These are phyloP conservation scores for Takifugu ocellatus DNA, from an alignment of 2,797 vertebrate species.

Conservation along the genomic window DNA sequence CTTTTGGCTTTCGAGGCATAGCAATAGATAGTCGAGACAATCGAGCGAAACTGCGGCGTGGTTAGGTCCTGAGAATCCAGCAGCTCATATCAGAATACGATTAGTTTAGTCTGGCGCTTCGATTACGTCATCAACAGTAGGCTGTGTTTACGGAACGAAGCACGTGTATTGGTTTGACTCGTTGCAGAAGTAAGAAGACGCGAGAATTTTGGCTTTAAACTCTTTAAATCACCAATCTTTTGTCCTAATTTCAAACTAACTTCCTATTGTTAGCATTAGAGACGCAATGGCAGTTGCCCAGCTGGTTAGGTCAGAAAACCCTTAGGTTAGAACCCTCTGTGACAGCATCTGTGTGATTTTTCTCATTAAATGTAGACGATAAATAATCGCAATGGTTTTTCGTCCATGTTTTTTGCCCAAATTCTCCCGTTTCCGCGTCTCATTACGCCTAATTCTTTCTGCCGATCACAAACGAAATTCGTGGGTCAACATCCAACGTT, in stretches of 20 bases:
- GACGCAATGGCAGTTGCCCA: neutral
- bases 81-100: slow-evolving; percentile 28
- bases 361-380: neutral
- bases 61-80: rapidly evolving
- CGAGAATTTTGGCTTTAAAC: neutral
- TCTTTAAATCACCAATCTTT: too few species aligned
- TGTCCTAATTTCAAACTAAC: neutral
- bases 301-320: neutral
- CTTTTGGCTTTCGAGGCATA: slow-evolving; percentile 41
- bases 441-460: neutral
- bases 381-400: slow-evolving; percentile 25
- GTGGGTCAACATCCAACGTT: slow-evolving; percentile 15
- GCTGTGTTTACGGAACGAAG: slow-evolving; percentile 43
- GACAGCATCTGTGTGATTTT: neutral
- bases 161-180: slow-evolving; percentile 21
- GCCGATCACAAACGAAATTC: slow-evolving; percentile 5
- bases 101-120: slow-evolving; percentile 49
- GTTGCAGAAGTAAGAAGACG: neutral
- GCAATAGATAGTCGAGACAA: slow-evolving; percentile 40
- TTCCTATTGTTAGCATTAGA: neutral
- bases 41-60: neutral
- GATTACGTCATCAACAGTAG: slow-evolving; percentile 52
- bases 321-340: neutral
- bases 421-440: neutral
- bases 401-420: slow-evolving; percentile 9